Evolutionary conservation across 2,888 invertebrate genomes (phyloP).

Genomic region (Myopa testacea): DNA sequence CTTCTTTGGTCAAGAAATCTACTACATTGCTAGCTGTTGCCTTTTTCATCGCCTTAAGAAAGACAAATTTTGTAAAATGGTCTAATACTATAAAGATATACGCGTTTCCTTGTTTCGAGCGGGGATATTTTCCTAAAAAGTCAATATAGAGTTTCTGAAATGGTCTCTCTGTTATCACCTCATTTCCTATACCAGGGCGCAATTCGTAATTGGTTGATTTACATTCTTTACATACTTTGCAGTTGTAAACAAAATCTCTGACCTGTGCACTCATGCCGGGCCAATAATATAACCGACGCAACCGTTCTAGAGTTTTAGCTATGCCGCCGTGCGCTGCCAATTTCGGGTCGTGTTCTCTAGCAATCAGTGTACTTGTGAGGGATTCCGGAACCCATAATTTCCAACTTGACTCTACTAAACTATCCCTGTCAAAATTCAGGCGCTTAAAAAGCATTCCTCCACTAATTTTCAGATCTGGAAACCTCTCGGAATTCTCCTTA

Average conservation of each 20-base stretch:
- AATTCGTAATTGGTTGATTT: conserved; percentile 18
- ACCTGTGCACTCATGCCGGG: conserved; percentile 33
- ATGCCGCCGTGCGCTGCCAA: conserved; percentile 33
- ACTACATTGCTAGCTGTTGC: background rate
- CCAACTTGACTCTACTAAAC: conserved; percentile 27
- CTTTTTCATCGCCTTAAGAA: background rate
- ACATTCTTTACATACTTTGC: conserved; percentile 30
- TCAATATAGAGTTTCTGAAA: conserved; percentile 43
- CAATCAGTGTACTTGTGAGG: conserved; percentile 21
- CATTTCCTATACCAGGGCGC: conserved; percentile 1
- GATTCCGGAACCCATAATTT: conserved; percentile 40
- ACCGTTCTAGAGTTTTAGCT: background rate
- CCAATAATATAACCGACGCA: conserved; percentile 31
- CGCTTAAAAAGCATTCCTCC: conserved; percentile 33
- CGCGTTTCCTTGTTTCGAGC: background rate
- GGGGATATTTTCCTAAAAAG: conserved; percentile 15
- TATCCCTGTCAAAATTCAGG: conserved; percentile 2
- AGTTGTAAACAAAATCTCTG: background rate
- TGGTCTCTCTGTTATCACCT: conserved; percentile 29
- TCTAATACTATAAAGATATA: background rate
- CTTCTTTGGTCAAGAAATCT: background rate
- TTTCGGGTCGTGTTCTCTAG: conserved; percentile 27
- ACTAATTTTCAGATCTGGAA: conserved; percentile 15
- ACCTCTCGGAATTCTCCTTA: background rate
- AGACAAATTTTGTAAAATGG: background rate